These are phyloP conservation scores for Larimichthys polyactis DNA, from an alignment of 2,113 vertebrate species.

Conservation along the genomic window DNA sequence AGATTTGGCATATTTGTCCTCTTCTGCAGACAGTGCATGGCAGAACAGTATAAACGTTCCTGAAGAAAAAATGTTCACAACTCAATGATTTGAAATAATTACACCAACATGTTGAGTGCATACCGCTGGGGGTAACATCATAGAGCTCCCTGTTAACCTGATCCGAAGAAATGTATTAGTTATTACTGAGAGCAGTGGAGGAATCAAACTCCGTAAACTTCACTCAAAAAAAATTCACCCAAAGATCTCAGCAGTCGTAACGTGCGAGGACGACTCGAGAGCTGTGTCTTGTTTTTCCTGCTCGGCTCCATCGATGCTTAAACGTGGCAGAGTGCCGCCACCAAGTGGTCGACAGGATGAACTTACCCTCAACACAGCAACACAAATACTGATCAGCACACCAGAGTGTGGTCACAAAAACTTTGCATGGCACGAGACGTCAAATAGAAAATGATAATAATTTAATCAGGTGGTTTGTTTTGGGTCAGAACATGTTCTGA, in stretches of 20 bases:
- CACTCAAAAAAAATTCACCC: background rate
- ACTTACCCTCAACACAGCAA: constrained; percentile 8
- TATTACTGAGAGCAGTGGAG: constrained; percentile 6
- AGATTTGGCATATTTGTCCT: constrained; percentile 53
- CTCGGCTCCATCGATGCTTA: constrained; percentile 10
- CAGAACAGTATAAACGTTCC: constrained; percentile 39
- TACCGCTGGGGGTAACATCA: background rate
- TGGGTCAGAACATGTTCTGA: background rate
- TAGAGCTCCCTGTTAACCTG: constrained; percentile 45
- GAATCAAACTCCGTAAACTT: constrained; percentile 37
- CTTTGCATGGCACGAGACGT: constrained; percentile 26
- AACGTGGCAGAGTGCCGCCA: constrained; percentile 62
- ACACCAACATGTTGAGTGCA: background rate
- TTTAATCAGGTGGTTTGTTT: background rate
- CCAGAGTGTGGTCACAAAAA: background rate
- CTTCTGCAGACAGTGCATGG: constrained; percentile 30
- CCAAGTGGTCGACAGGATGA: constrained; percentile 57
- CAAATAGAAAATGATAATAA: background rate
- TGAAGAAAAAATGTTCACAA: constrained; percentile 38
- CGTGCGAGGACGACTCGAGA: background rate
- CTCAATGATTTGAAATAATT: constrained; percentile 37
- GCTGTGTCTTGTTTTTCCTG: background rate
- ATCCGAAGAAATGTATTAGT: constrained; percentile 16
- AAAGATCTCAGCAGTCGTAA: background rate
- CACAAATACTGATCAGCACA: constrained; percentile 14